Conservation (phyloP, 2,797 vertebrate species). For the Neopelma chrysocephalum region DNA sequence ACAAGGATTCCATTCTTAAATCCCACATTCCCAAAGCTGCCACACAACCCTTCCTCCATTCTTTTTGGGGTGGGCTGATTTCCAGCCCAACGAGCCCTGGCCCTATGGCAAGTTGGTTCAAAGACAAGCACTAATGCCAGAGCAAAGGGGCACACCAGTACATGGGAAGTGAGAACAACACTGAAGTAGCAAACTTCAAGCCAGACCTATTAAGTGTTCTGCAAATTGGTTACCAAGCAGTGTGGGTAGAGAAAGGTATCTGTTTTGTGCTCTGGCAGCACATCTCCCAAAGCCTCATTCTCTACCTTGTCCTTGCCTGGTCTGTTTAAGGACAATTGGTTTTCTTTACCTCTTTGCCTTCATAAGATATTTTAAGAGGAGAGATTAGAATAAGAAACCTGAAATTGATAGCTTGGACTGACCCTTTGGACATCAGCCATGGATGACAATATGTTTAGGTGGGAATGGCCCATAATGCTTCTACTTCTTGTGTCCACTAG, state of each 20-base stretch:
- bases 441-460: background rate
- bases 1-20: background rate
- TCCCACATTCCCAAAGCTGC: background rate
- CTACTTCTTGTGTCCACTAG: background rate
- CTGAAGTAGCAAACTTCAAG: background rate
- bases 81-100: background rate
- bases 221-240: background rate
- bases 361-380: background rate
- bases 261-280: background rate
- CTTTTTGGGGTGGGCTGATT: background rate
- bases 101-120: background rate
- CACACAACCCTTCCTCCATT: background rate
- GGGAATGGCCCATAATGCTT: background rate
- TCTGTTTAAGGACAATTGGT: background rate
- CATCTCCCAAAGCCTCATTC: background rate
- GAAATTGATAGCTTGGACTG: background rate
- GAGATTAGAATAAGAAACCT: background rate
- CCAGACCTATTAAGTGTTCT: background rate
- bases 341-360: background rate
- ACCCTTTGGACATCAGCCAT: background rate
- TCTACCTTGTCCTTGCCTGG: background rate
- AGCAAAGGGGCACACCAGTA: background rate
- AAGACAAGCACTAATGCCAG: background rate
- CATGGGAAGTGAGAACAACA: background rate
- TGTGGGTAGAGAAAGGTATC: fast-evolving